Evolutionary conservation across 2,888 invertebrate genomes (phyloP).

Genomic region (Cosmorhoe ocellata): DNA sequence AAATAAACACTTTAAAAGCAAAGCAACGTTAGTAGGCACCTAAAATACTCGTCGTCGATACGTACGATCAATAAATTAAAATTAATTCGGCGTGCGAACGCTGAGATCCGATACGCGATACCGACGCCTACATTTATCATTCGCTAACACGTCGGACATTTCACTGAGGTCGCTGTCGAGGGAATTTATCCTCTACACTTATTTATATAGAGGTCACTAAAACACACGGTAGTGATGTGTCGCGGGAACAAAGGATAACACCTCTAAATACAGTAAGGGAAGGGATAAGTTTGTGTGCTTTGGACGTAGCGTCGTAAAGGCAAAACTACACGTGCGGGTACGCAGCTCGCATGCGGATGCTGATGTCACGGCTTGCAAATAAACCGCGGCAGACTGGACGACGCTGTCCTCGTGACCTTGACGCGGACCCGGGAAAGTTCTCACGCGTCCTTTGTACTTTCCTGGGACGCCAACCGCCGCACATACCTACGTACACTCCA

Average conservation of each 20-base stretch:
- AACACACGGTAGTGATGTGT: slow-evolving; percentile 64
- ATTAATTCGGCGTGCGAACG: slow-evolving; percentile 83
- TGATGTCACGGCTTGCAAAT: slow-evolving; percentile 66
- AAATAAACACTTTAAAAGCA: slow-evolving; percentile 67
- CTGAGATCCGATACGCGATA: slow-evolving; percentile 81
- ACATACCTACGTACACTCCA: slow-evolving; percentile 17
- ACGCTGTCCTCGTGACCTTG: slow-evolving; percentile 70
- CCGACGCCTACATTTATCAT: slow-evolving; percentile 82
- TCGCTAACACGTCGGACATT: slow-evolving; percentile 81
- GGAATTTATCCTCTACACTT: slow-evolving; percentile 67
- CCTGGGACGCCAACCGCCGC: slow-evolving; percentile 20
- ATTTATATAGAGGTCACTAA: slow-evolving; percentile 55
- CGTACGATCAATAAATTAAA: slow-evolving; percentile 81
- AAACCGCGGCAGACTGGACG: slow-evolving; percentile 70
- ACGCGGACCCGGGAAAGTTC: slow-evolving; percentile 53
- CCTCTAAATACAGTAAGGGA: slow-evolving; percentile 72
- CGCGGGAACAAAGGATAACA: slow-evolving; percentile 73
- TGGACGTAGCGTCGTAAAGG: slow-evolving; percentile 55
- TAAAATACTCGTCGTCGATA: slow-evolving; percentile 78
- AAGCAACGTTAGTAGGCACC: slow-evolving; percentile 71
- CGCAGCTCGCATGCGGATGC: slow-evolving; percentile 67
- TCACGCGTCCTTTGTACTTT: slow-evolving; percentile 51
- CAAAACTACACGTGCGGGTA: slow-evolving; percentile 58
- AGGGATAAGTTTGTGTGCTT: slow-evolving; percentile 70
- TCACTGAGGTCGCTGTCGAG: slow-evolving; percentile 62